Percentiles rank a stretch among this genome's conserved stretches.
Conservation (phyloP, 2,113 vertebrate genomes). For the Gymnorhina tibicen region DNA sequence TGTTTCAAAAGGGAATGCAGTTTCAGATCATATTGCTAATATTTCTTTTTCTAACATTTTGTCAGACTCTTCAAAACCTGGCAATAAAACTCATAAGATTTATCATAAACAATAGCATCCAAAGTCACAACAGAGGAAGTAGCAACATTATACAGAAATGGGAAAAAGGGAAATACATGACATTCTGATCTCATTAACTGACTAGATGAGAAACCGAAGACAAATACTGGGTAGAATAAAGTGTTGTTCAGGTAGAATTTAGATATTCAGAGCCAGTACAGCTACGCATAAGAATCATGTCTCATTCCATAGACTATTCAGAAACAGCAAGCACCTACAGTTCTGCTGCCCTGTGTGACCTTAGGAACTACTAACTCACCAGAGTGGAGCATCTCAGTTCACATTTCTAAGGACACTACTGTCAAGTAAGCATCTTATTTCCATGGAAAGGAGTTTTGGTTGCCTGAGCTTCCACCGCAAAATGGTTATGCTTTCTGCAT, state of each 20-base stretch:
- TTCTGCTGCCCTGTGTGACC: background rate
- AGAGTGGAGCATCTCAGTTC: background rate
- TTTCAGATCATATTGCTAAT: background rate
- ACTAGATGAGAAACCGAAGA: background rate
- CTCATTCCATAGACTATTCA: background rate
- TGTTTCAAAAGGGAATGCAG: conserved; percentile 36
- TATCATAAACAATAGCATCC: background rate
- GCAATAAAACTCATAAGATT: conserved; percentile 7
- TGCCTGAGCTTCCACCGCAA: background rate
- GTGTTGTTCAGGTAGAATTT: background rate
- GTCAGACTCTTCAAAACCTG: conserved; percentile 15
- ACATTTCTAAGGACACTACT: background rate
- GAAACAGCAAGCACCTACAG: background rate
- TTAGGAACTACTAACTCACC: background rate
- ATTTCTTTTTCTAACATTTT: conserved; percentile 11
- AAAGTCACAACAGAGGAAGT: background rate
- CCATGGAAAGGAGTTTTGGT: background rate
- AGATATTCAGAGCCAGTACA: background rate
- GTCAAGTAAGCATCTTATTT: background rate
- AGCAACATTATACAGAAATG: background rate
- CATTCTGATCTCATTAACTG: background rate
- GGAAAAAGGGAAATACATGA: background rate
- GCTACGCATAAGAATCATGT: background rate
- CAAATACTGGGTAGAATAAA: background rate
- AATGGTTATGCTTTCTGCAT: background rate